Percentiles rank a stretch among this genome's conserved stretches.
Evolutionary conservation across 2,113 vertebrate genomes (phyloP).

Genomic region (Girardinichthys multiradiatus): DNA sequence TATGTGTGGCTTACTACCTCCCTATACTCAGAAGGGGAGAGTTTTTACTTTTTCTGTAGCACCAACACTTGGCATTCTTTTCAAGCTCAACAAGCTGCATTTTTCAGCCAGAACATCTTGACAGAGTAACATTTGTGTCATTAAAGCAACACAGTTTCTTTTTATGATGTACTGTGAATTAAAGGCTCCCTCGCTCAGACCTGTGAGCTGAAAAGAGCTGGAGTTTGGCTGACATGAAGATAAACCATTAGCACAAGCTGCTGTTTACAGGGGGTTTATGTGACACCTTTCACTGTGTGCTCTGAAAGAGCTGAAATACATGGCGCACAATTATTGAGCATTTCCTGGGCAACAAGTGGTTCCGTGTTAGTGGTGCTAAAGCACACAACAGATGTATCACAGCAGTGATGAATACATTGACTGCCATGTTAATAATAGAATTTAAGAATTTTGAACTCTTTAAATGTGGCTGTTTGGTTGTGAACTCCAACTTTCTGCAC

Average conservation of each 20-base stretch:
- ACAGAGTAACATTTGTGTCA: not conserved
- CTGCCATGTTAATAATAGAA: not conserved
- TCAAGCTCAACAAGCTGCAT: not conserved
- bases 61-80: not conserved
- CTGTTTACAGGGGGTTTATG: not conserved
- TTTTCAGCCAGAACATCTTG: not conserved
- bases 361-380: not conserved
- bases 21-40: too few relatives aligned
- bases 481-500: constrained; percentile 12
- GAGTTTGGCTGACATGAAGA: not conserved
- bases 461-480: not conserved
- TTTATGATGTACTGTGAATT: not conserved
- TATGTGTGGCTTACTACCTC: too few relatives aligned
- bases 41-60: too few relatives aligned
- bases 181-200: not conserved
- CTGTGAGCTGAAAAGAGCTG: not conserved
- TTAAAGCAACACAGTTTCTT: not conserved
- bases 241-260: not conserved
- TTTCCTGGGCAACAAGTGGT: not conserved
- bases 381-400: not conserved
- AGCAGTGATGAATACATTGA: not conserved
- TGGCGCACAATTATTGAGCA: not conserved
- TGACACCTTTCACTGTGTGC: not conserved
- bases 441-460: not conserved
- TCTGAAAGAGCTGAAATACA: constrained; percentile 6